Base-by-base conservation (phyloP, 1,140 invertebrate species). In the Zeugodacus cucurbitae region DNA sequence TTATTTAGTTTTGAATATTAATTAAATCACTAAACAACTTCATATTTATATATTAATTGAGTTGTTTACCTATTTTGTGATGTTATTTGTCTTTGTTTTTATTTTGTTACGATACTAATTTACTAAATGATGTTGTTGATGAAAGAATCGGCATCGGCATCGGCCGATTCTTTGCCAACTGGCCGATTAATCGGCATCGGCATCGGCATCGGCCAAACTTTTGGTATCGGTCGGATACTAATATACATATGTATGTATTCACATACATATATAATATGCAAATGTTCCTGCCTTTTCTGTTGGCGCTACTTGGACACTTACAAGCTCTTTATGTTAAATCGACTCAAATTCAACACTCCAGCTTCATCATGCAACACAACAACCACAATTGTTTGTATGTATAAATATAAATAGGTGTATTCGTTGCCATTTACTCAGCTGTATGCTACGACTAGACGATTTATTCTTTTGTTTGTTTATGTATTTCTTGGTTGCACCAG, bases 311-410 rank as follows among this genome's bases (percentile, higher is more conserved):
- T n/a, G 34, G 34, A 22, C 67, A 74, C 67, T 74, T 37, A 74
- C 34, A 74, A 74, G 67, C 34, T 7, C 67, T 74, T 74, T 74
- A 74, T 74, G 67, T 74, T 74, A 74, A 74, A 74, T 74, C 67
- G 67, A 74, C 67, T 74, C 67, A 74, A 74, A 37, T 74, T 74
- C 34, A 37, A 22, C 67, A 74, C 34, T 74, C 32, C 34, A 74
- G 34, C 8, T 20, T 54, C 48, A 59, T 59, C 22, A n/a, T 22
- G 58, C 58, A n/a, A 62, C n/a, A 8, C 58, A 26, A 2, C 58
- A 26, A 22, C 58, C 58, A 26, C 58, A 62, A 22, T n/a, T 62
- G 58, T 62, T n/a, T 62, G 10, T 26, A 26, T 62, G n/a, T 62
- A 62, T 62, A 62, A 26, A 62, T 62, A 62, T 62, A 62, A 62